Evolutionary conservation across 1,140 invertebrate species (phyloP).

Genomic region (Metaphire vulgaris): DNA sequence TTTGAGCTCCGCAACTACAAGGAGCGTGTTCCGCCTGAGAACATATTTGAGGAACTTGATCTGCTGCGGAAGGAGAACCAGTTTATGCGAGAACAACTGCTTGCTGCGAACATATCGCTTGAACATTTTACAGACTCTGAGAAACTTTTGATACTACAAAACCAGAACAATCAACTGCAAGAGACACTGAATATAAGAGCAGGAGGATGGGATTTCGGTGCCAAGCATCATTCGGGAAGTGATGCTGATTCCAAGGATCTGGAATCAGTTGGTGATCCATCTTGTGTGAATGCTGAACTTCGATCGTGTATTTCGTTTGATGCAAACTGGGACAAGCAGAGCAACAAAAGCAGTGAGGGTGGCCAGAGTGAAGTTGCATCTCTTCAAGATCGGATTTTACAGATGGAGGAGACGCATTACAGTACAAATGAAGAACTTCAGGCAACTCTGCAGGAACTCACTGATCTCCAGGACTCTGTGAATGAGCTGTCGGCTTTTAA

Average conservation of each 20-base stretch:
- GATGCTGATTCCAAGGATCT: slow-evolving; percentile 12
- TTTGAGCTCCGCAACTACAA: slow-evolving; percentile 27
- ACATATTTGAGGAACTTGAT: slow-evolving; percentile 40
- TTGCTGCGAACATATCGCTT: slow-evolving; percentile 44
- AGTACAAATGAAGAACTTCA: slow-evolving; percentile 91
- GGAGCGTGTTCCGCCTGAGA: slow-evolving; percentile 20
- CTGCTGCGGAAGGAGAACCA: slow-evolving; percentile 45
- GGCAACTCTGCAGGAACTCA: slow-evolving; percentile 83
- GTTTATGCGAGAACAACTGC: slow-evolving; percentile 41
- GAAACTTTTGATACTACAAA: slow-evolving; percentile 40
- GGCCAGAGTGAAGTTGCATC: slow-evolving; percentile 77
- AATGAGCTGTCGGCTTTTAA: slow-evolving; percentile 79
- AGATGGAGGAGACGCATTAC: slow-evolving; percentile 81
- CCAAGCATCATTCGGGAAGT: background rate
- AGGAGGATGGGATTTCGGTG: background rate
- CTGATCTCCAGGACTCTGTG: slow-evolving; percentile 75
- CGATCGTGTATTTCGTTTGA: slow-evolving; percentile 38
- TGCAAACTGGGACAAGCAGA: slow-evolving; percentile 72
- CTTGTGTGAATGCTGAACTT: slow-evolving; percentile 8
- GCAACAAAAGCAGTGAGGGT: slow-evolving; percentile 59
- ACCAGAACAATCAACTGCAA: background rate
- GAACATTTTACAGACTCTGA: slow-evolving; percentile 49
- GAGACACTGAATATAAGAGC: background rate
- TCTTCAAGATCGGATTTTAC: slow-evolving; percentile 81
- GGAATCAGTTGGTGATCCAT: slow-evolving; percentile 3